These are phyloP conservation scores for Xanthorhoe designata DNA, from an alignment of 2,888 invertebrate species.

Conservation along the genomic window DNA sequence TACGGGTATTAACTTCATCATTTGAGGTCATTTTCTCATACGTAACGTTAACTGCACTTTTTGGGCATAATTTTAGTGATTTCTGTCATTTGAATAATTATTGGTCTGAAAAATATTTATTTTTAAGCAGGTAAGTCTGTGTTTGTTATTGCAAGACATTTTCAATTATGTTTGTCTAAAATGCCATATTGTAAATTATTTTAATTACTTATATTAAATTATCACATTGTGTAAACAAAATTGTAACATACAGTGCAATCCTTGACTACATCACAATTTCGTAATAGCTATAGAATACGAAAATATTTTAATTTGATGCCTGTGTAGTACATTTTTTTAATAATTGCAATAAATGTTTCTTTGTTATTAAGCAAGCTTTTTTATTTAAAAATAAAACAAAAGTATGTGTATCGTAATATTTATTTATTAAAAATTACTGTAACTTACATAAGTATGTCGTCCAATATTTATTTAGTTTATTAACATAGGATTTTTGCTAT, in stretches of 20 bases:
- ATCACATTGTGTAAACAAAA: no score
- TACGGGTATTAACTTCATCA: background rate
- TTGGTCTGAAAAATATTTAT: no score
- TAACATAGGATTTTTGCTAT: constrained; percentile 57
- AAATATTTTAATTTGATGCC: background rate
- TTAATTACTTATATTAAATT: no score
- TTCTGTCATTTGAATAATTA: no score
- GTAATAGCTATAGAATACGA: background rate
- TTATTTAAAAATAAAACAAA: constrained; percentile 54
- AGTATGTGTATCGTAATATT: constrained; percentile 53
- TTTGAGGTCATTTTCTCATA: background rate
- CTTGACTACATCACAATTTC: no score
- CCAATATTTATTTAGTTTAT: constrained; percentile 64
- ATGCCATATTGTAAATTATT: no score
- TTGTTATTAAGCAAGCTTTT: background rate
- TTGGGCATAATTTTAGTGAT: no score
- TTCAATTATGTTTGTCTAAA: no score
- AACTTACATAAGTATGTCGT: constrained; percentile 67
- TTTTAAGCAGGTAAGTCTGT: no score
- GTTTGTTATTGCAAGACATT: no score
- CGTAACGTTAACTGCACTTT: background rate
- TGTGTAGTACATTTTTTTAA: background rate
- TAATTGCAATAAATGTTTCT: background rate
- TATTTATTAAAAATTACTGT: constrained; percentile 77
- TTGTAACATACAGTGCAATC: no score